Evolutionary conservation across 1,140 invertebrate genomes (phyloP).

Genomic region (Euwallacea similis): DNA sequence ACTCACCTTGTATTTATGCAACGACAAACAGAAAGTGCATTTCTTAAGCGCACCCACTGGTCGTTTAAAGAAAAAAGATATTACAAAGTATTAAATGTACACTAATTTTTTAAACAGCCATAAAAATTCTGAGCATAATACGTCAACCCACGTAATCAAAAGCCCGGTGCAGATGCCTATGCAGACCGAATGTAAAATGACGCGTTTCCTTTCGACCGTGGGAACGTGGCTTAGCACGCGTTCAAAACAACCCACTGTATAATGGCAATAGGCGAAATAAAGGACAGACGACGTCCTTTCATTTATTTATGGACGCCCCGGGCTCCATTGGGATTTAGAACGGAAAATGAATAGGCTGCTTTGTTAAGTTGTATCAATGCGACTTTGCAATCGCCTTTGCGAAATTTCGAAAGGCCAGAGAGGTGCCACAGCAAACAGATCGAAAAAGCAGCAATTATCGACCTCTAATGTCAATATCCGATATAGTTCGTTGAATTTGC

Average conservation of each 20-base stretch:
- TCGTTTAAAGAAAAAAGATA: background rate
- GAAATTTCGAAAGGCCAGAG: no score
- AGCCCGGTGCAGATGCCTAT: conserved; percentile 11
- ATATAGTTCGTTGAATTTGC: no score
- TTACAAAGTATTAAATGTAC: background rate
- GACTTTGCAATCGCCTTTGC: no score
- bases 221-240: conserved; percentile 17
- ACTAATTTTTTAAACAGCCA: conserved; percentile 13
- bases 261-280: conserved; percentile 3
- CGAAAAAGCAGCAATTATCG: no score
- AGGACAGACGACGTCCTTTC: conserved; percentile 2
- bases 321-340: background rate
- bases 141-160: conserved; percentile 11
- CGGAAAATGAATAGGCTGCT: no score
- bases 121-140: conserved; percentile 11
- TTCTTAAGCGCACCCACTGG: background rate
- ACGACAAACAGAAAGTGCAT: background rate
- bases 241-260: conserved; percentile 11
- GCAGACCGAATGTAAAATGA: conserved; percentile 18
- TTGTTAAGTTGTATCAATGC: no score
- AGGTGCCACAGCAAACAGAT: no score
- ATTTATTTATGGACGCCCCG: conserved; percentile 1
- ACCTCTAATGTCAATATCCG: no score
- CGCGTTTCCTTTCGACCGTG: conserved; percentile 19
- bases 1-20: no score